Base-by-base conservation (phyloP, 2,113 vertebrate species). In the Cricetomys ansorgei region DNA sequence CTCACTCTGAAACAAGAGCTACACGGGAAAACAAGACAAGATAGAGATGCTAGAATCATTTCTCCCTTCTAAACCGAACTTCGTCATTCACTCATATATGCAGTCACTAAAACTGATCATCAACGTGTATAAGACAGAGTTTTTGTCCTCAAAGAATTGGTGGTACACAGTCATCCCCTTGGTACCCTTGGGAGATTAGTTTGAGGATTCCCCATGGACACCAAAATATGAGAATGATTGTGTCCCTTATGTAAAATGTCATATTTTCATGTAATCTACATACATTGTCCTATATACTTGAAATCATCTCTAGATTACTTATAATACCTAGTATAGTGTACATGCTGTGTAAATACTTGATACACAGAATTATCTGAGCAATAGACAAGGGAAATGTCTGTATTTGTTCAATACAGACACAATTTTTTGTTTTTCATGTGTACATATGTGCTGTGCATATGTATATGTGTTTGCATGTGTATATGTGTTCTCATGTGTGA, bases 51-150 rank as follows among this genome's bases (percentile, higher is more conserved):
- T 62, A 21, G 48, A 76, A 45, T 40, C 25, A 1, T 27, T 69
- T 72, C 87, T 94, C 59, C 87, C 87, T 73, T 95, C 80, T 40
- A 72, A 64, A 85, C 43, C 10, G 80, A 48, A 48, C 80, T 80
- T 34, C 76, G 67, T 11, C 48, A 29, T 25, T 59, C 31, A 59
- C 59, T 85, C 37, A 88, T 76, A n/a, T 1, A 53, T 31, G 85
- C 11, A 15, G 45, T 43, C 67, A 64, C 15, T 12, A 80, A 92
- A 80, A 50, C 50, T 69, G 37, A 89, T 80, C 64, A n/a, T 2
- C 11, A 16, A 27, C 88, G 62, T 55, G n/a, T 86, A 3, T 7
- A 86, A 23, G 16, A 43, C 67, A 77, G 21, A 75, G 50, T 5
- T 31, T 70, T 21, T 75, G 87, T 53, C 77, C 15, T 48, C 79